A percentile compares a stretch with the other conserved stretches of the same genome.
These are phyloP conservation scores for Neoaliturus tenellus DNA, from an alignment of 2,888 invertebrate genomes.

Conservation along the genomic window DNA sequence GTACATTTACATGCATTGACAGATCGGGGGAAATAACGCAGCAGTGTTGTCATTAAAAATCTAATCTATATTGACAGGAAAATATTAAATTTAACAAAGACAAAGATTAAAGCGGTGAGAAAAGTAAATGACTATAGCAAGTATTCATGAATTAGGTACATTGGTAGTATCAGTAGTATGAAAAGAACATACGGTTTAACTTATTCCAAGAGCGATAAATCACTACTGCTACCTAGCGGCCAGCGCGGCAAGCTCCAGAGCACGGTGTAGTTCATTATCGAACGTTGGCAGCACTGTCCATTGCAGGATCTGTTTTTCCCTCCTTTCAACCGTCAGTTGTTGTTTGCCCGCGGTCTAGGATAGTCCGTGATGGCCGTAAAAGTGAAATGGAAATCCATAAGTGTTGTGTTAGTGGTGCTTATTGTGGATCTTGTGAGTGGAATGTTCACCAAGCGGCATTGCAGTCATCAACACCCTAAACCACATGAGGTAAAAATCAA, in stretches of 20 bases:
- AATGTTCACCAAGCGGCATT: conserved; percentile 67
- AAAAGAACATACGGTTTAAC: no score
- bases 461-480: conserved; percentile 69
- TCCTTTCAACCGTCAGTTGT: conserved; percentile 25
- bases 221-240: background rate
- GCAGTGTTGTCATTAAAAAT: no score
- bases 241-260: background rate
- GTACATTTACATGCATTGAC: no score
- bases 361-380: conserved; percentile 62
- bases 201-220: no score
- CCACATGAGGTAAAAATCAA: conserved; percentile 68
- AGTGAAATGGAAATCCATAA: conserved; percentile 63
- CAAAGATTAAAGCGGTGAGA: no score
- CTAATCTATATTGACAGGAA: no score
- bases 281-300: conserved; percentile 20
- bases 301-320: background rate
- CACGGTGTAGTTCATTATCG: background rate
- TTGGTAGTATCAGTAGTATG: no score
- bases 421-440: conserved; percentile 62
- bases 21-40: no score
- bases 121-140: no score
- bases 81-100: no score
- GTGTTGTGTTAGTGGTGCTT: conserved; percentile 61
- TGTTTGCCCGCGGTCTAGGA: background rate
- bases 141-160: no score